Base-by-base conservation (phyloP, 2,888 invertebrate genomes). In the Smittia sp. region DNA sequence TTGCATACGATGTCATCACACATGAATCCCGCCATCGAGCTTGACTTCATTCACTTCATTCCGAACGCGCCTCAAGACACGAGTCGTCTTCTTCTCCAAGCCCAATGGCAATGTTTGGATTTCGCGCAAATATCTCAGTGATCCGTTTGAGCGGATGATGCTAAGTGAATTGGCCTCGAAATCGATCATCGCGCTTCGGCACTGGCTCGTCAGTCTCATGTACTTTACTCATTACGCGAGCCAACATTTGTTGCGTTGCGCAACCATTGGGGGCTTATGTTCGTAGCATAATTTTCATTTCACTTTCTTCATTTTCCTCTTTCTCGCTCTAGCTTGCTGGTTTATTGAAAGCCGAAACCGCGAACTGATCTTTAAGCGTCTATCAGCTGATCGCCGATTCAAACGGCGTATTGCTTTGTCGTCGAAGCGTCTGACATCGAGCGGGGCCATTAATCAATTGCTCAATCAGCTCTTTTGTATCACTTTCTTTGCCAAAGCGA, bases 261-360 rank as follows among this genome's bases (percentile, higher is more conserved):
- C 32, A 32, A 32, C 9, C 1, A 11, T 25, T 15, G 13, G 63
- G 11, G 0, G 25, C n/a, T 27, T 9, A 25, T 7, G 15, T 63
- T 63, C 25, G 63, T 27, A 1, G 63, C 63, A 1, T 25, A 24
- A 1, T 63, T 63, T 63, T 27, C 63, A 63, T 63, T 63, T 63
- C 63, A 25, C 63, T 63, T 63, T 27, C 27, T 63, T 63, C 63
- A 25, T 27, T 63, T 63, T 27, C 27, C 63, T n/a, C 15, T 63
- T 11, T 25, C 4, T 24, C 24, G 4, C 52, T n/a, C 18, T 18
- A n/a, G 32, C 32, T 32, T 32, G 9, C 3, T 32, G n/a, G n/a
- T n/a, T n/a, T n/a, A n/a, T n/a, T n/a, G n/a, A n/a, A n/a, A n/a
- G n/a, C n/a, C n/a, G n/a, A n/a, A n/a, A n/a, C n/a, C n/a, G n/a